Percentiles rank a stretch among this genome's conserved stretches.
These are phyloP conservation scores for Drosophila vallismaia DNA, from an alignment of 2,888 invertebrate genomes.

Conservation along the genomic window DNA sequence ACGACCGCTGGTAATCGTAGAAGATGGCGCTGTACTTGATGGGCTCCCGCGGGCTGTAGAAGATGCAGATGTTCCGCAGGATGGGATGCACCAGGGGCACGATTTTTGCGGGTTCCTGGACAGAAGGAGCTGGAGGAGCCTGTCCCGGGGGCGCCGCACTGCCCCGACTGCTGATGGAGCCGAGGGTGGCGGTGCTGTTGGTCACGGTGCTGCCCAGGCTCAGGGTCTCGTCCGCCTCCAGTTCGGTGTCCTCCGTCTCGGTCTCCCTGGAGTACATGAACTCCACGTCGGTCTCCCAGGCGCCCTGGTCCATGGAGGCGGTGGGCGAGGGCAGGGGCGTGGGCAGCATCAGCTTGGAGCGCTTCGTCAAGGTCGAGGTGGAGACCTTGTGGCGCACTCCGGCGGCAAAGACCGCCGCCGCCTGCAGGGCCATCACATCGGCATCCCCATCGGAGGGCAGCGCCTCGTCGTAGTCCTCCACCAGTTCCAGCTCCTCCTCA, in stretches of 20 bases:
- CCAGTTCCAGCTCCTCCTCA: slow-evolving; percentile 48
- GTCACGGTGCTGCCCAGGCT: slow-evolving; percentile 82
- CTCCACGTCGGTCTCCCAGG: slow-evolving; percentile 84
- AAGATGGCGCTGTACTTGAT: slow-evolving; percentile 81
- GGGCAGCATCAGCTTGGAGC: slow-evolving; percentile 26
- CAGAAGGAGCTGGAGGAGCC: not conserved
- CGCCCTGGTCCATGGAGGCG: slow-evolving; percentile 80
- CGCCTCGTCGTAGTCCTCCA: slow-evolving; percentile 54
- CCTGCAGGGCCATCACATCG: slow-evolving; percentile 54
- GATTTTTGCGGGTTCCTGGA: not conserved
- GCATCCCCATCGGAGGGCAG: slow-evolving; percentile 40
- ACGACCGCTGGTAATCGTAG: slow-evolving; percentile 81
- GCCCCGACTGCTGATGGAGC: slow-evolving; percentile 63
- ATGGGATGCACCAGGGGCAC: slow-evolving; percentile 66
- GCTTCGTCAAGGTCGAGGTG: slow-evolving; percentile 42
- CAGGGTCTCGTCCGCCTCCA: slow-evolving; percentile 48
- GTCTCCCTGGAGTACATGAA: slow-evolving; percentile 80
- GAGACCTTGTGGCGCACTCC: slow-evolving; percentile 61
- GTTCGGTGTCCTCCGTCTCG: not conserved
- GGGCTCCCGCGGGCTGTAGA: slow-evolving; percentile 80
- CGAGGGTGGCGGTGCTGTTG: slow-evolving; percentile 79
- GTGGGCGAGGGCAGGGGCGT: slow-evolving; percentile 63
- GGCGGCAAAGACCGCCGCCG: slow-evolving; percentile 63
- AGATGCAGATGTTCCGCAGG: slow-evolving; percentile 81
- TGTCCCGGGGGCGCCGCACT: slow-evolving; percentile 5